phyloP scores from a whole-genome alignment of 2,888 invertebrate species.

The Lycophotia porphyrea region DNA sequence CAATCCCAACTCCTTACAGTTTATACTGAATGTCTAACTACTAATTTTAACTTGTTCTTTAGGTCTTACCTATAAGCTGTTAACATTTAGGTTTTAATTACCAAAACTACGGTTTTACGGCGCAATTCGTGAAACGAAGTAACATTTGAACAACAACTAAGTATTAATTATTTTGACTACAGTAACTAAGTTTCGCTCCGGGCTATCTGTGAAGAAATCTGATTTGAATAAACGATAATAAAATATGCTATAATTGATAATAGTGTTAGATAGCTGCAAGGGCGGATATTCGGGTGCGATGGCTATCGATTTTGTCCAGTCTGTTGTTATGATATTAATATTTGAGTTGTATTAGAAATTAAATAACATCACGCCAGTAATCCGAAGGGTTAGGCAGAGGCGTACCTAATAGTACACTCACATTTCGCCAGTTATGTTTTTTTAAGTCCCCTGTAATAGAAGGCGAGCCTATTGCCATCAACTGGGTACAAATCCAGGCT shows the following conservation, averaged over 20 bases:
- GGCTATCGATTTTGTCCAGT: neutral
- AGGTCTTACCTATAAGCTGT: constrained; percentile 11
- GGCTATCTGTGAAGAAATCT: constrained; percentile 1
- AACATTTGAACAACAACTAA: neutral
- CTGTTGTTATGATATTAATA: too few relatives aligned
- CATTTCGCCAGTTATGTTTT: too few relatives aligned
- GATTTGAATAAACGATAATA: neutral
- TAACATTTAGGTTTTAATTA: constrained; percentile 28
- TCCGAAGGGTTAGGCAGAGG: too few relatives aligned
- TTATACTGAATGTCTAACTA: neutral
- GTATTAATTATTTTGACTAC: constrained; percentile 22
- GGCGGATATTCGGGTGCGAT: neutral
- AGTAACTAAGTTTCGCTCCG: neutral
- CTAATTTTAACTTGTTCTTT: constrained; percentile 5
- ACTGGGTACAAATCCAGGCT: too few relatives aligned
- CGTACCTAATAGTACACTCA: too few relatives aligned
- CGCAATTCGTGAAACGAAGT: neutral
- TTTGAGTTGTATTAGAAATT: too few relatives aligned
- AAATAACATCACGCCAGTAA: too few relatives aligned
- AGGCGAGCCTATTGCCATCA: too few relatives aligned
- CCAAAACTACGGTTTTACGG: constrained; percentile 28
- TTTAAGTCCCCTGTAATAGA: too few relatives aligned
- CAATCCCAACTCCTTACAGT: neutral
- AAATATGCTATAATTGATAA: neutral
- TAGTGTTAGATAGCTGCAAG: constrained; percentile 13